These are phyloP conservation scores for Lepus americanus DNA, from an alignment of 2,113 vertebrate genomes.

Conservation along the genomic window DNA sequence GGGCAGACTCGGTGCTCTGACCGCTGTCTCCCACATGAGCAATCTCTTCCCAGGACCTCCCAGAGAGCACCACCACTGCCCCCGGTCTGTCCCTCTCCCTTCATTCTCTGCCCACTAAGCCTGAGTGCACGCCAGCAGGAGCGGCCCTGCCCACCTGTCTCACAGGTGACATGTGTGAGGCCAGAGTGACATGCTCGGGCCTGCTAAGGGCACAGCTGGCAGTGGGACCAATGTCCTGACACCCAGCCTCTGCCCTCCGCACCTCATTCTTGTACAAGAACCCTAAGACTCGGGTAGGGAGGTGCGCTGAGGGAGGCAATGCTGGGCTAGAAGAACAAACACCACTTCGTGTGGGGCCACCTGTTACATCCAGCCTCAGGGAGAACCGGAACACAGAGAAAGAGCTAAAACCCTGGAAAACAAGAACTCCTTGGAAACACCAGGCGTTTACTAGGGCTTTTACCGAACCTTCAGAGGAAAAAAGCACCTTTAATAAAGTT, in stretches of 20 bases:
- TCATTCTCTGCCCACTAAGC: background rate
- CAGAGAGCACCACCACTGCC: background rate
- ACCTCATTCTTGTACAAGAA: background rate
- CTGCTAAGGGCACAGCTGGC: background rate
- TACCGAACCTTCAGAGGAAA: background rate
- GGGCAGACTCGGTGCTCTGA: background rate
- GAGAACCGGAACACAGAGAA: background rate
- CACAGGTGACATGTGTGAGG: background rate
- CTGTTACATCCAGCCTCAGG: slow-evolving; percentile 3
- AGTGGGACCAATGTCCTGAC: background rate
- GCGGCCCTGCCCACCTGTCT: background rate
- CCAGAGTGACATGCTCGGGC: background rate
- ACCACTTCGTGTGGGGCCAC: background rate
- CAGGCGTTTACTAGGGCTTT: background rate
- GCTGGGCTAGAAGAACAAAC: background rate
- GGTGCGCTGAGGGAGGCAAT: background rate
- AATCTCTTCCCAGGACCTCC: background rate
- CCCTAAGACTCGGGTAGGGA: background rate
- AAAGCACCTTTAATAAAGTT: slow-evolving; percentile 4
- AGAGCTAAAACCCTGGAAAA: background rate
- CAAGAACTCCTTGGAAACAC: background rate
- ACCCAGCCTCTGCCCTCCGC: background rate
- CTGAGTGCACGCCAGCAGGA: background rate
- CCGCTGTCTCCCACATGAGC: background rate
- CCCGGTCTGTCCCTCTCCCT: background rate